phyloP scores from a whole-genome alignment of 2,888 invertebrate genomes.

The Scelioninae gen. 2 region DNA sequence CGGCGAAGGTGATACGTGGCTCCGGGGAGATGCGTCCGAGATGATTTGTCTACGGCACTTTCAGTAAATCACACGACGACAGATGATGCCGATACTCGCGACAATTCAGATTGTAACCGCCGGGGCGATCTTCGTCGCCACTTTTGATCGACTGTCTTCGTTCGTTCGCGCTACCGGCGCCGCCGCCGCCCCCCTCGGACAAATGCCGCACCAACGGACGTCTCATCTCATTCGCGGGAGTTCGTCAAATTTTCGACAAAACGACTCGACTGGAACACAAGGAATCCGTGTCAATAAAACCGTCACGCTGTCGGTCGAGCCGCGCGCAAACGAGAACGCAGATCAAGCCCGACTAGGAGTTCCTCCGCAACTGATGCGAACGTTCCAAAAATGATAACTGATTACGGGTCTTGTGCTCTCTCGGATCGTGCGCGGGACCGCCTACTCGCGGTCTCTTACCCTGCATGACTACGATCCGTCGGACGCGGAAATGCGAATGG shows the following conservation, averaged over 20 bases:
- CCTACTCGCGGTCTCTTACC: conserved; percentile 37
- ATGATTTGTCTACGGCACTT: conserved; percentile 68
- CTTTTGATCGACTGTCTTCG: conserved; percentile 65
- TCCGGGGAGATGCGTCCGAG: conserved; percentile 66
- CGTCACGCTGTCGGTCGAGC: conserved; percentile 3
- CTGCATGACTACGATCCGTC: conserved; percentile 47
- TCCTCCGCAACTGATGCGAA: conserved; percentile 64
- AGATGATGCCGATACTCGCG: conserved; percentile 72
- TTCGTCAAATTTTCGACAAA: neutral
- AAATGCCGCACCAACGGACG: conserved; percentile 73
- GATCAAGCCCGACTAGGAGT: conserved; percentile 61
- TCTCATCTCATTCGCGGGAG: conserved; percentile 66
- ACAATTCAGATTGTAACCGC: conserved; percentile 66
- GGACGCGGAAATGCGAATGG: conserved; percentile 9
- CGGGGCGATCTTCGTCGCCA: conserved; percentile 62
- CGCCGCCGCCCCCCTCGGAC: conserved; percentile 72
- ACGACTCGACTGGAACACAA: too few species aligned
- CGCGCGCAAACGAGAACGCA: conserved; percentile 10
- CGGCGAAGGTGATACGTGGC: conserved; percentile 63
- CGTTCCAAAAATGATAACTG: conserved; percentile 55
- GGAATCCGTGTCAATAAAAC: neutral
- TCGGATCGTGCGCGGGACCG: conserved; percentile 39
- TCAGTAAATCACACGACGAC: conserved; percentile 72
- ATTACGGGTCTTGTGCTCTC: conserved; percentile 36
- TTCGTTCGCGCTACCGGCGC: conserved; percentile 61